A percentile compares a stretch with the other conserved stretches of the same genome.
These are phyloP conservation scores for Catalaphyllia jardinei DNA, from an alignment of 64 coral and sea anemone genomes.

Conservation along the genomic window DNA sequence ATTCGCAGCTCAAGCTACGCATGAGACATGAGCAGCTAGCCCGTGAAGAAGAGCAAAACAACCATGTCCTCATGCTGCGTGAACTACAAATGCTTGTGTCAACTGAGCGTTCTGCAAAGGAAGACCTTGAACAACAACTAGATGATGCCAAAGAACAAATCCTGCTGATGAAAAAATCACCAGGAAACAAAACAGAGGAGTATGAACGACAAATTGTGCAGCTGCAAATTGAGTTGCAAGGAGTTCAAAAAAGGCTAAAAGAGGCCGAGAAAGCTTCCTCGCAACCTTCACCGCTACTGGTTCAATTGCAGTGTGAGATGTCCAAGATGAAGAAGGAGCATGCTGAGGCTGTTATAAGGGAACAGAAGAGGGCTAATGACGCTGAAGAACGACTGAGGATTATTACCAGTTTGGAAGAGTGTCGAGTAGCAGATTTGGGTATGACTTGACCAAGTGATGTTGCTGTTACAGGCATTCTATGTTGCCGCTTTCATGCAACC, in stretches of 20 bases:
- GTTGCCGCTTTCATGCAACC: no score
- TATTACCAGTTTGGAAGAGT: slow-evolving; percentile 85
- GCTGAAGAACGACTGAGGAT: slow-evolving; percentile 85
- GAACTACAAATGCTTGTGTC: slow-evolving; percentile 90
- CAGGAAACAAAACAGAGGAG: slow-evolving; percentile 69
- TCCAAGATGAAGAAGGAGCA: slow-evolving; percentile 84
- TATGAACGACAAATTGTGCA: slow-evolving; percentile 58
- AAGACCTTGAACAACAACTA: slow-evolving; percentile 92
- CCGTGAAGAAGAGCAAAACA: slow-evolving; percentile 93
- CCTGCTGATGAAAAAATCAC: slow-evolving; percentile 45
- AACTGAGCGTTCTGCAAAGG: slow-evolving; percentile 72
- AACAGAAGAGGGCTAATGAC: slow-evolving; percentile 93
- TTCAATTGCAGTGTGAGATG: slow-evolving; percentile 86
- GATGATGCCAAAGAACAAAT: slow-evolving; percentile 82
- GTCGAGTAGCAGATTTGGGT: slow-evolving; percentile 96
- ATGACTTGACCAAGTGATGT: neutral
- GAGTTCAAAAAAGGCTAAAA: slow-evolving; percentile 64
- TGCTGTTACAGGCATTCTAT: no score
- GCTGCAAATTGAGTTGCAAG: slow-evolving; percentile 66
- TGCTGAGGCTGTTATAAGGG: slow-evolving; percentile 72
- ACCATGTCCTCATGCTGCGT: slow-evolving; percentile 87
- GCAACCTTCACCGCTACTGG: slow-evolving; percentile 72
- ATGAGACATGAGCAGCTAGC: slow-evolving; percentile 92
- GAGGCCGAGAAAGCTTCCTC: slow-evolving; percentile 76
- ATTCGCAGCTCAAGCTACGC: slow-evolving; percentile 62